Evolutionary conservation across 1,140 invertebrate species (phyloP), one percentile per base, ranked within the genome.

Genomic region (Sipha flava): DNA sequence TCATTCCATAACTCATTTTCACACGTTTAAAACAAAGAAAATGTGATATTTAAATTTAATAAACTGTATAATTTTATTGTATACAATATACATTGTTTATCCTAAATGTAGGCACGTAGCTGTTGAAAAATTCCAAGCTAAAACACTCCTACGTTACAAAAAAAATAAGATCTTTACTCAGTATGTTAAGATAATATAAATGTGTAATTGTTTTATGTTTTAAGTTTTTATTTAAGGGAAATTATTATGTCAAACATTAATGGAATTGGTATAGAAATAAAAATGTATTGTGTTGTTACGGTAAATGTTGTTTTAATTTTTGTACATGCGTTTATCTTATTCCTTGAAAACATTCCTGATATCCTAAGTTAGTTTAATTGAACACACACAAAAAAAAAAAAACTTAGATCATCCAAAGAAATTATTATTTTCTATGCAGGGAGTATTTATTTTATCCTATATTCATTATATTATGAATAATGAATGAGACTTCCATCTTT

Each of bases 31-130:
- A 57, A 77, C 31, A 77, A 77, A 54, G 73, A 77, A 52, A 77
- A 77, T 77, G 73, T 77, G 73, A 77, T 77, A 77, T 77, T 77
- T 37, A 54, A 75, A 75, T 37, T 49, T 75, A 75, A 75, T 72
- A 49, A 72, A 31, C 40, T 21, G 7, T 43, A 26, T 66, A 43
- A 66, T 66, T 43, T 9, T 70, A 47, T 45, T 45, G 21, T 68
- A 18, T n/a, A n/a, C n/a, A n/a, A 49, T 29, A 68, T 68, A 66
- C 34, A 26, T 47, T 47, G 66, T 70, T 45, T 29, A n/a, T 47
- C 26, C 34, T 66, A 45, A 66, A 26, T 21, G 40, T 70, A 70
- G 66, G 66, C 66, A 12, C 45, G 26, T 70, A 45, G 66, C 16
- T 47, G 66, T 23, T 70, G 26, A 70, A 29, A 29, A 31, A 29